These are phyloP conservation scores for Coluber constrictor DNA, from an alignment of 2,797 vertebrate species.

Conservation along the genomic window DNA sequence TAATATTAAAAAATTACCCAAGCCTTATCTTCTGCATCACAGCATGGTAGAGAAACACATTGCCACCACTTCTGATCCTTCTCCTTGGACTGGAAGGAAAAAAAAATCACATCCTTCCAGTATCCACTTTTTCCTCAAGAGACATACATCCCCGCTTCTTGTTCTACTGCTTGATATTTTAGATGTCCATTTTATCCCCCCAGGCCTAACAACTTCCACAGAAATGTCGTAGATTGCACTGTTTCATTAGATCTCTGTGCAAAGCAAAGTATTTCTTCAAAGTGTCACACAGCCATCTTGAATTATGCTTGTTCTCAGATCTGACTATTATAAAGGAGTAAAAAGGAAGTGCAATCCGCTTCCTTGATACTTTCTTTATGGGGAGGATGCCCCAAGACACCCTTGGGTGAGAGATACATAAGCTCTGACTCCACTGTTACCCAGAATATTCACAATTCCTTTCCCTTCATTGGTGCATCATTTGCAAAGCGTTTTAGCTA, in stretches of 20 bases:
- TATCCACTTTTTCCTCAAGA: neutral
- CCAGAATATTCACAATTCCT: neutral
- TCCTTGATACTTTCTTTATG: neutral
- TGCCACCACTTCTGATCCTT: neutral
- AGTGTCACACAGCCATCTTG: neutral
- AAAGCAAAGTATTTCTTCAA: neutral
- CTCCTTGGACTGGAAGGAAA: neutral
- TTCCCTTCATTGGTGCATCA: neutral
- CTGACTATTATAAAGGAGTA: neutral
- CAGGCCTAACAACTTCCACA: neutral
- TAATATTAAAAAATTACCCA: neutral
- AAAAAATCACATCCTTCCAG: neutral
- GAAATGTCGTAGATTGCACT: neutral
- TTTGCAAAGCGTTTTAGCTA: neutral
- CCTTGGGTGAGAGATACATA: neutral
- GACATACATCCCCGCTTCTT: neutral
- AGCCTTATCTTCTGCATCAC: conserved; percentile 45
- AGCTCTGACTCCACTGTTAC: neutral
- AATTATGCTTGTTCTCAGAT: neutral
- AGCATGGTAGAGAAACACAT: neutral
- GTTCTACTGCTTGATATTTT: neutral
- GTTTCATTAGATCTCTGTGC: neutral
- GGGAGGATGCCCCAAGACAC: neutral
- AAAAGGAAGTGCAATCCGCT: neutral
- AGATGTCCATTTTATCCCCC: neutral